Evolutionary conservation across 2,113 vertebrate genomes (phyloP), one percentile per base, ranked within the genome.

Genomic region (Plectropomus leopardus): DNA sequence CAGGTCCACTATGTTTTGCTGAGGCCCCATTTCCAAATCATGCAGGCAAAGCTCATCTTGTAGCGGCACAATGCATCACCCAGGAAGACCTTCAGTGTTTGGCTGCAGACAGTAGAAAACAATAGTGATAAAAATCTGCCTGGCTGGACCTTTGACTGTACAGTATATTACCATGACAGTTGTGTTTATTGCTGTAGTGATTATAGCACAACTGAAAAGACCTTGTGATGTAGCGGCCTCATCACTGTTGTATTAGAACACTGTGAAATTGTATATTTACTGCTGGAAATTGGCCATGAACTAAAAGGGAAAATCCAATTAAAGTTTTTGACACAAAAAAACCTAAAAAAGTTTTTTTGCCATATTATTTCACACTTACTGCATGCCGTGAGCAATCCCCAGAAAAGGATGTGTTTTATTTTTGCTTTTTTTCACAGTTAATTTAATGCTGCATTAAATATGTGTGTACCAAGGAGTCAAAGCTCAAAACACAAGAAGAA

Each of bases 11-110:
- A 10, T 30, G 64, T 60, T 77, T 50, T 28, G 54, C 74, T 59
- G 64, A 51, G 64, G 30, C 64, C 30, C 23, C 54, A 17, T 51
- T 59, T 30, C 44, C 32, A 42, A 59, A 42, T 51, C 15, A 23
- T 68, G 64, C 74, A 59, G 59, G 54, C 74, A 48, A 30, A 68
- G 74, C 64, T 58, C 74, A 58, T 68, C 19, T 28, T 17, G 16
- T n/a, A 30, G 45, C 63, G 14, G 19, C 70, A 53, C 50, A 28
- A 23, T 28, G 32, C 57, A 61, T 61, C 65, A 48, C 51, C 1
- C 17, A 50, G 13, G 53, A 60, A 34, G 40, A 48, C 24, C 24
- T 32, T 53, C 36, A 57, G 21, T 48, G 16, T 64, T 64, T 45
- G 68, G 26, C 34, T 24, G 7, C 30, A 50, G 30, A 77, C 45